Conservation (phyloP, 1,140 invertebrate species). For the Calephelis virginiensis region DNA sequence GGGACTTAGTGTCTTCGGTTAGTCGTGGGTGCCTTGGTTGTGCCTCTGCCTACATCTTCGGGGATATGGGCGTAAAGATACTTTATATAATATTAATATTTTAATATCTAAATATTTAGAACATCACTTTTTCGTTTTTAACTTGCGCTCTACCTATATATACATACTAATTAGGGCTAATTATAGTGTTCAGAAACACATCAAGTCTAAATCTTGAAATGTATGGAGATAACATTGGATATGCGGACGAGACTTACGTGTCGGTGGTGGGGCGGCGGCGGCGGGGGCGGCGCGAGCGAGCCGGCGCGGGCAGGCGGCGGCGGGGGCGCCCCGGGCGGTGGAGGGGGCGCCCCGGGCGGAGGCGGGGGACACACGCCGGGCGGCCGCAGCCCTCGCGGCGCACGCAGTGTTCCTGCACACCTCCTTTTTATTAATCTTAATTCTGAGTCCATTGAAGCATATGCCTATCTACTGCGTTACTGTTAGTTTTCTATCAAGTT, state of each 20-base stretch:
- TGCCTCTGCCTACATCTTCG: background rate
- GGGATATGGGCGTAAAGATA: background rate
- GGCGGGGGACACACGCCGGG: conserved; percentile 61
- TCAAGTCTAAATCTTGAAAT: too few species aligned
- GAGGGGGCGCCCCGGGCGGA: conserved; percentile 54
- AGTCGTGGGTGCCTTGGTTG: background rate
- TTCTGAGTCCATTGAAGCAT: background rate
- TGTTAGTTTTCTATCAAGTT: too few species aligned
- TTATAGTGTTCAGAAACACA: too few species aligned
- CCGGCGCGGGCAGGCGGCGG: conserved; percentile 54
- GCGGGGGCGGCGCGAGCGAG: conserved; percentile 40
- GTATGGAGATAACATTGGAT: too few species aligned
- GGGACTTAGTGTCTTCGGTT: background rate
- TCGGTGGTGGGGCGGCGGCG: conserved; percentile 50
- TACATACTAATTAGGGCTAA: too few species aligned
- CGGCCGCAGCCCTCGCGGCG: conserved; percentile 52
- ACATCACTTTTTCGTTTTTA: too few species aligned
- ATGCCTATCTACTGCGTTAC: background rate
- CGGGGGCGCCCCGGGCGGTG: conserved; percentile 37
- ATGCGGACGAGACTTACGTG: conserved; percentile 34
- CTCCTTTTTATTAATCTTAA: background rate
- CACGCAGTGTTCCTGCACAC: conserved; percentile 47
- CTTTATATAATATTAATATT: too few species aligned
- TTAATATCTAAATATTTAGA: too few species aligned
- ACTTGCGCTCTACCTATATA: too few species aligned